Percentiles rank a stretch among this genome's conserved stretches.
phyloP scores from a whole-genome alignment of 2,797 vertebrate genomes.

The Gastrophryne carolinensis region DNA sequence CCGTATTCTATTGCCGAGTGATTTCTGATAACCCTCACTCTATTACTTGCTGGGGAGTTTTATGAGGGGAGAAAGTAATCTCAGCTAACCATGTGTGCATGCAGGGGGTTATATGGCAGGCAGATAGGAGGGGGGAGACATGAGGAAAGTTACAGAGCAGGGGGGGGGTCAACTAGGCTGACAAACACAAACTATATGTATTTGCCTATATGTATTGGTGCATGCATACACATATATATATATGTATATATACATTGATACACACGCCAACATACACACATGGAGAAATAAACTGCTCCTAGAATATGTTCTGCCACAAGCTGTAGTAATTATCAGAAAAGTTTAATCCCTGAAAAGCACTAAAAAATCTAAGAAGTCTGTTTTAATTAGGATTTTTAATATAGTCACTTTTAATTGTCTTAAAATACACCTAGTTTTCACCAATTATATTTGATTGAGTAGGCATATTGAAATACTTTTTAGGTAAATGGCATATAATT shows the following conservation, averaged over 20 bases:
- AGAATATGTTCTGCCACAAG: not conserved
- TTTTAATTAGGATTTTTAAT: not conserved
- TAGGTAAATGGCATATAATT: slow-evolving; percentile 29
- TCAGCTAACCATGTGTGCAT: too few species aligned
- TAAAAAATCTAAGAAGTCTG: not conserved
- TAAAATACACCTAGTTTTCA: slow-evolving; percentile 18
- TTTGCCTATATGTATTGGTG: not conserved
- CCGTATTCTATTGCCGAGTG: too few species aligned
- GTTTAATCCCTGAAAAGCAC: not conserved
- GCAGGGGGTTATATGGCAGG: too few species aligned
- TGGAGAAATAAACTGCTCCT: not conserved
- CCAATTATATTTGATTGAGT: slow-evolving; percentile 36
- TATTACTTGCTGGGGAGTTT: too few species aligned
- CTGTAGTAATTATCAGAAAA: not conserved
- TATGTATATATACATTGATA: not conserved
- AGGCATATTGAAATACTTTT: slow-evolving; percentile 10
- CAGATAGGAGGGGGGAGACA: too few species aligned
- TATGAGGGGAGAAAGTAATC: too few species aligned
- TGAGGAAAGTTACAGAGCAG: too few species aligned
- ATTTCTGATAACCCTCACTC: too few species aligned
- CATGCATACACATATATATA: not conserved
- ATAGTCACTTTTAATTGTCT: slow-evolving; percentile 12
- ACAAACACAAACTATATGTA: too few species aligned
- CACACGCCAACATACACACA: not conserved
- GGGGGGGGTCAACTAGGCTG: too few species aligned